Base-by-base conservation (phyloP, 2,797 vertebrate species). In the Sebastes taczanowskii region DNA sequence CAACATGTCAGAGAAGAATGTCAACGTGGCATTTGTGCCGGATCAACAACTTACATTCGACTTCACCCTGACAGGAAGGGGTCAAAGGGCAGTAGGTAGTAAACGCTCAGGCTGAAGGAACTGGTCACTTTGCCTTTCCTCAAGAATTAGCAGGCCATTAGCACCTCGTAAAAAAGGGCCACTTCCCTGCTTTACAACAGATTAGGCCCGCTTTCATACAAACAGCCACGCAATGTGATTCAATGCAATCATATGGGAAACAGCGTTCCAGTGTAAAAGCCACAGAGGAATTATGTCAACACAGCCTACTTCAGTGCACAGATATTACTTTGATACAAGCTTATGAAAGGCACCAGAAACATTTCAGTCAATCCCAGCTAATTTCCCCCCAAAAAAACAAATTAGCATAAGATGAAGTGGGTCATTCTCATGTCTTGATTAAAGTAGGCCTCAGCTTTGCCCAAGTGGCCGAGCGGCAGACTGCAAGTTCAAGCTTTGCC, bases 101-200 rank as follows among this genome's bases (percentile, higher is more conserved):
- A 95, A 96, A 95, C 88, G 90, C 81, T 83, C 58, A 52, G 6
- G 70, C 90, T 88, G 75, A 91, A 94, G 89, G 85, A 94, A 92
- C 66, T 85, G 90, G 93, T 95, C 94, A 93, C 92, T 94, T 91
- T 92, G 91, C 76, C 82, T 94, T 93, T 92, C 87, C 84, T 66
- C 69, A 55, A 88, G 86, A 93, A 94, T 94, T 94, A 95, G 88
- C 91, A 93, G 89, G 84, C 86, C 94, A 93, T 95, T 95, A 95
- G 88, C 95, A 94, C 92, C 93, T 95, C 88, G 20, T 96, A 42
- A 93, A 95, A 92, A 93, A 90, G 70, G 82, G 75, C 80, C 86
- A 88, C 88, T 88, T 91, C 88, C 83, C 85, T 80, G 88, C 89
- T 94, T 92, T 88, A 91, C 87, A 92, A 85, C 92, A 86, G 90